Evolutionary conservation across 2,888 invertebrate species (phyloP).

Genomic region (Magallana nippona): DNA sequence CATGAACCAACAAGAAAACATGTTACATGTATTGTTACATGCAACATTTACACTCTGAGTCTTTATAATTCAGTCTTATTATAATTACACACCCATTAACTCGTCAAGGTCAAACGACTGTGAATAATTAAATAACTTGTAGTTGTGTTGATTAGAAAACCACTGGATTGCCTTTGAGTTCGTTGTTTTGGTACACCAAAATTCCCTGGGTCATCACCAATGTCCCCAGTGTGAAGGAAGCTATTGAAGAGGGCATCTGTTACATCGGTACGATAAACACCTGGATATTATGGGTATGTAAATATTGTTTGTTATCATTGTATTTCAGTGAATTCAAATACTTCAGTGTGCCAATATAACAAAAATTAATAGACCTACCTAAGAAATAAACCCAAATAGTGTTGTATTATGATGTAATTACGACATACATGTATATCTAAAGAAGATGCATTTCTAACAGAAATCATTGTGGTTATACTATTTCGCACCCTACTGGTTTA

Average conservation of each 20-base stretch:
- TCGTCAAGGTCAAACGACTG: no score
- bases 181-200: constrained; percentile 36
- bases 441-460: background rate
- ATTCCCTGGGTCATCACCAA: constrained; percentile 41
- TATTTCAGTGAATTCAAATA: background rate
- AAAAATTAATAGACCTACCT: no score
- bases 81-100: no score
- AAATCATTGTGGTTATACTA: background rate
- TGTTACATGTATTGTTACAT: no score
- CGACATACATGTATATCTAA: no score
- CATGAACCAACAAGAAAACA: no score
- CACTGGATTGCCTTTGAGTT: constrained; percentile 36
- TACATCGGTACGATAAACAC: constrained; percentile 37
- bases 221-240: constrained; percentile 2
- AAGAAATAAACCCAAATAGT: no score
- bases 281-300: constrained; percentile 43
- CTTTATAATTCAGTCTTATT: no score
- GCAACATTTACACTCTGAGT: no score
- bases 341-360: no score
- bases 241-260: constrained; percentile 36
- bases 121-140: background rate
- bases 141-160: constrained; percentile 29
- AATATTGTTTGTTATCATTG: background rate
- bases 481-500: background rate
- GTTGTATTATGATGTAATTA: no score